Evolutionary conservation across 1,140 invertebrate genomes (phyloP), one percentile per base, ranked within the genome.

Genomic region (Cephus cinctus): DNA sequence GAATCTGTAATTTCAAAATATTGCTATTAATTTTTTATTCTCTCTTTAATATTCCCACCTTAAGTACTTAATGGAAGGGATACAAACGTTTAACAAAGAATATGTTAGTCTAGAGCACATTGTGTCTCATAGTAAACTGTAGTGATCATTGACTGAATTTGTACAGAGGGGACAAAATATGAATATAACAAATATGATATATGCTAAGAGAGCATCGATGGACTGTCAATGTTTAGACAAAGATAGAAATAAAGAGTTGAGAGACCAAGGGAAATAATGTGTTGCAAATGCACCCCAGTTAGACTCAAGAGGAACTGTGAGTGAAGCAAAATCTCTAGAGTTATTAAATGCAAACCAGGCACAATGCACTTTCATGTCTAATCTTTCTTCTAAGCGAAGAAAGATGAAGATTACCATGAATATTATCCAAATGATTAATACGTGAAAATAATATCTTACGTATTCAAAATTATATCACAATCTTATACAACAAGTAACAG

Each of bases 211-310:
- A n/a, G n/a, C n/a, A n/a, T n/a, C n/a, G n/a, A n/a, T n/a, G n/a
- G n/a, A n/a, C n/a, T n/a, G n/a, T n/a, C n/a, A n/a, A n/a, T n/a
- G n/a, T n/a, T n/a, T n/a, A n/a, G n/a, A n/a, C n/a, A n/a, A n/a
- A n/a, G n/a, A n/a, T n/a, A 46, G 31, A 51, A 47, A 36, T 35
- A n/a, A 45, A 35, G 34, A 49, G 39, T 22, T 30, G 48, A 44
- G 43, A 52, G 47, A 52, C 44, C 51, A 42, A 56, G 36, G 46
- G 43, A 43, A 44, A 60, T 59, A 32, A 57, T 42, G 51, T 69
- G 77, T 78, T 79, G 77, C 77, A 79, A 78, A 78, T 79, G 75
- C 73, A 79, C 72, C 74, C 69, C 67, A 66, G 66, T 78, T 77
- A 78, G 70, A 72, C 67, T 72, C 56, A 62, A 64, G 42, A 58